Base-by-base conservation (phyloP, 2,888 invertebrate species). In the Gerris lacustris region DNA sequence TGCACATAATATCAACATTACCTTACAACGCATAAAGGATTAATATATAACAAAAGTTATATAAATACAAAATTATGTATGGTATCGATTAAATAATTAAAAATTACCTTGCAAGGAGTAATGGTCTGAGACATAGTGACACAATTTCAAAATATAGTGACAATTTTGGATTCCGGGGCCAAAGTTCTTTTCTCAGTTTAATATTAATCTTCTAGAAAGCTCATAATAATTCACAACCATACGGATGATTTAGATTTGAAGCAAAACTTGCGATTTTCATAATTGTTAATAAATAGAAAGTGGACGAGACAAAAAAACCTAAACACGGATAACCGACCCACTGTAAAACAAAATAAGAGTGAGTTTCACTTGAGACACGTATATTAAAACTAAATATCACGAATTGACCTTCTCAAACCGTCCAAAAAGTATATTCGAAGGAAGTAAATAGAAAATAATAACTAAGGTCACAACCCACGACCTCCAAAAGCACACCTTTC, bases 401-500 rank as follows among this genome's bases (percentile, higher is more conserved):
- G 15, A 55, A 55, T 55, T 55, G 55, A 55, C 55, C 55, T 55
- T 55, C 55, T 55, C 9, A 55, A 55, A 55, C 15, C 15, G 55
- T 11, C 55, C 15, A 55, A 55, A 55, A 55, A 55, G 15, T 11
- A 55, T 55, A 15, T 11, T 9, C 15, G 55, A 15, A 55, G 15
- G 55, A 11, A 11, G 15, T 11, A 11, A 55, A 9, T 11, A 55
- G 15, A 55, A 11, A 55, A 11, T 55, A 55, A 55, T 11, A 55
- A 55, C 55, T 55, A 55, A 55, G 55, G 55, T 55, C 55, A 55
- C 55, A 55, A 55, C 55, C 55, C 55, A 55, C 55, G 55, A 55
- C 55, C 55, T 55, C 55, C 55, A 55, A 55, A 55, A 11, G 55
- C 55, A 55, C 55, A 55, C 55, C 55, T 55, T 55, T 15, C 55